Evolutionary conservation across 2,888 invertebrate genomes (phyloP).

Genomic region (Baccha elongata): DNA sequence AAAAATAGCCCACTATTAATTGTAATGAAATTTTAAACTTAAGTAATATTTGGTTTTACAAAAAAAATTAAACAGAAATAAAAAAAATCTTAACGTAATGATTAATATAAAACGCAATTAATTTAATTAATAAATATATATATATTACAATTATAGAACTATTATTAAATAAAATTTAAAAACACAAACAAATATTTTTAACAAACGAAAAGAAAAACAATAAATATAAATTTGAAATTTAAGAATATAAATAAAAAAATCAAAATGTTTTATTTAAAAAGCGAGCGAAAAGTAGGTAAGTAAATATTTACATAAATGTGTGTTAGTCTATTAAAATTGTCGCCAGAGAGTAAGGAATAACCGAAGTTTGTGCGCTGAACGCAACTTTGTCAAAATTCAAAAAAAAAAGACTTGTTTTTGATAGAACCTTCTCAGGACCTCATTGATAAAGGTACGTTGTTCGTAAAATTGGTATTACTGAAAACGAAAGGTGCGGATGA

Average conservation of each 20-base stretch:
- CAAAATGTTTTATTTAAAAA: conserved; percentile 5
- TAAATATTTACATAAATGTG: too few species aligned
- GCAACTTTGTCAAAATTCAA: too few species aligned
- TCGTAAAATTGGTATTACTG: too few species aligned
- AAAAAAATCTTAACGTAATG: conserved; percentile 7
- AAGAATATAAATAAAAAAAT: conserved; percentile 18
- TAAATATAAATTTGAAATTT: conserved; percentile 42
- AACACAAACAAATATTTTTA: conserved; percentile 60
- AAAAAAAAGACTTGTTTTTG: too few species aligned
- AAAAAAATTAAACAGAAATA: not conserved
- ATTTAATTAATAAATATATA: conserved; percentile 44
- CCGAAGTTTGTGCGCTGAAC: too few species aligned
- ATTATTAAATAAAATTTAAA: conserved; percentile 49
- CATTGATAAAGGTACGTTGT: too few species aligned
- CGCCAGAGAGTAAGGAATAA: too few species aligned
- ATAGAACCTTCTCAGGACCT: too few species aligned
- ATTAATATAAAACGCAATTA: conserved; percentile 36
- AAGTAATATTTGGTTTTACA: conserved; percentile 15
- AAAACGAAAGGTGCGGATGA: too few species aligned
- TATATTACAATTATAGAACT: conserved; percentile 30
- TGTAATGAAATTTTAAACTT: conserved; percentile 22
- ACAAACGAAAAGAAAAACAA: conserved; percentile 61
- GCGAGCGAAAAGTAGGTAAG: too few species aligned
- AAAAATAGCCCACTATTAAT: conserved; percentile 36
- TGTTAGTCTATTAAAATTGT: too few species aligned